A percentile compares a stretch with the other conserved stretches of the same genome.
These are phyloP conservation scores for Centrocercus urophasianus DNA, from an alignment of 2,113 vertebrate species.

Conservation along the genomic window DNA sequence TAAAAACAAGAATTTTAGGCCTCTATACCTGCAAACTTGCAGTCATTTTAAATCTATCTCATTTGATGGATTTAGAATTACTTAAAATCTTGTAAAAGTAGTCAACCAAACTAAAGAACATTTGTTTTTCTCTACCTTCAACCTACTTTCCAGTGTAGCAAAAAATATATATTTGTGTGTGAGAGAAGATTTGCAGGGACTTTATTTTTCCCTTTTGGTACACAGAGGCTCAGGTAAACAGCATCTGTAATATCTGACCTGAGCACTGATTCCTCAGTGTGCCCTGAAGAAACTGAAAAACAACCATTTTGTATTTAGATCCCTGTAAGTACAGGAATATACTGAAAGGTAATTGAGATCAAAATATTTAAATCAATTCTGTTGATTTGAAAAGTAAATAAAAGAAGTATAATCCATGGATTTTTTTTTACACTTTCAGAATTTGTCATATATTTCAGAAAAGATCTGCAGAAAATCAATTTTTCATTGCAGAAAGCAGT, in stretches of 20 bases:
- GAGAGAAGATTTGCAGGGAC: constrained; percentile 1
- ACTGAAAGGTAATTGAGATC: not conserved
- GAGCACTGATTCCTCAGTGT: not conserved
- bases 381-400: constrained; percentile 3
- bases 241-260: constrained; percentile 26
- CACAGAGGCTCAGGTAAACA: constrained; percentile 17
- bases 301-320: not conserved
- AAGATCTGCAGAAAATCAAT: not conserved
- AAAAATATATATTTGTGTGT: not conserved
- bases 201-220: constrained; percentile 34
- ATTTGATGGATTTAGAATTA: not conserved
- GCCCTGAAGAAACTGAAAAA: not conserved
- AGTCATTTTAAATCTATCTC: not conserved
- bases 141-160: not conserved
- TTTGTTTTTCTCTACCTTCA: not conserved
- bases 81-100: not conserved
- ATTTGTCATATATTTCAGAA: not conserved
- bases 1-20: not conserved
- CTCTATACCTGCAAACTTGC: not conserved
- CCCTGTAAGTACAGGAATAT: not conserved
- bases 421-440: constrained; percentile 2
- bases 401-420: not conserved
- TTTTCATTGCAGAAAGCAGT: constrained; percentile 11
- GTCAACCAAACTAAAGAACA: not conserved
- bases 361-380: constrained; percentile 27